A percentile compares a stretch with the other conserved stretches of the same genome.
phyloP scores from a whole-genome alignment of 2,113 vertebrate genomes.

The Sylvilagus bachmani region DNA sequence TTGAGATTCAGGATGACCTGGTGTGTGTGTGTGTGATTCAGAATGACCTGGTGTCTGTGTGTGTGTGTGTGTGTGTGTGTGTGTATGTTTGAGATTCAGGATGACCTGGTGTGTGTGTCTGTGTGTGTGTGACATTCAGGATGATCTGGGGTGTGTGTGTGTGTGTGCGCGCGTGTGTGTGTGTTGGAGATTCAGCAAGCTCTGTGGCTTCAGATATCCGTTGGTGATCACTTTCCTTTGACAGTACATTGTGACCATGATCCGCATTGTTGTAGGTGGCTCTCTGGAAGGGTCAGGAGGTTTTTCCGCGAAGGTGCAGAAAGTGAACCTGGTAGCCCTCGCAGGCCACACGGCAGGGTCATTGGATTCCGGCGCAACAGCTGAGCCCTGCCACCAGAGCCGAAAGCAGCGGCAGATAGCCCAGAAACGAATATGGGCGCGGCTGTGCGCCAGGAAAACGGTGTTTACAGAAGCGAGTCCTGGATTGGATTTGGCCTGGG shows the following conservation, averaged over 20 bases:
- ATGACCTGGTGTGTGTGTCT: too few species aligned
- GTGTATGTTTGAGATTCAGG: too few species aligned
- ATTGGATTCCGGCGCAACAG: neutral
- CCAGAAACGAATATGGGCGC: neutral
- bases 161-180: too few species aligned
- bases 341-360: neutral
- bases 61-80: too few species aligned
- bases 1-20: too few species aligned
- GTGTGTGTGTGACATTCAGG: too few species aligned
- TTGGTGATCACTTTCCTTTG: neutral
- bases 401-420: neutral
- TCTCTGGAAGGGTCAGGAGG: neutral
- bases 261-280: neutral
- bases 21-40: too few species aligned
- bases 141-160: too few species aligned
- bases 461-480: neutral
- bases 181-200: too few species aligned
- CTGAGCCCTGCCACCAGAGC: neutral
- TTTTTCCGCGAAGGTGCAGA: neutral
- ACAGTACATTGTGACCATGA: neutral
- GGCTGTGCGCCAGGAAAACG: neutral
- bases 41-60: too few species aligned
- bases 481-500: too few species aligned
- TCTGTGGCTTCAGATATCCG: neutral
- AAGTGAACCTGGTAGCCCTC: neutral